A percentile compares a stretch with the other conserved stretches of the same genome.
Conservation (phyloP, 2,113 vertebrate genomes). For the Piprites chloris region DNA sequence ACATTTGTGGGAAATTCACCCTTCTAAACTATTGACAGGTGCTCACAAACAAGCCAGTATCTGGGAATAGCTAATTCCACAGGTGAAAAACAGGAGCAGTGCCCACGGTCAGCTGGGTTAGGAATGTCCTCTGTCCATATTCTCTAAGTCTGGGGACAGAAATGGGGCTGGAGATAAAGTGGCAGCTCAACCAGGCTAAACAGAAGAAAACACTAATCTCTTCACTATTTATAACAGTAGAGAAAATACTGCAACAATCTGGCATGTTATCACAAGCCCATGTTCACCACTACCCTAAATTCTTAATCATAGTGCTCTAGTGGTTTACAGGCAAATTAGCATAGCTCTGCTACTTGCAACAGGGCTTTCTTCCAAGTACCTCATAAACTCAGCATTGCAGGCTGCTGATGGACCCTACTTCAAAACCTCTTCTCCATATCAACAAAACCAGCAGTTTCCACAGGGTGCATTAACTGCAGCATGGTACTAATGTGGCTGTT, state of each 20-base stretch:
- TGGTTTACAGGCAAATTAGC: neutral
- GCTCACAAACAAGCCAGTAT: neutral
- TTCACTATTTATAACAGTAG: neutral
- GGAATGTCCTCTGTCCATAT: neutral
- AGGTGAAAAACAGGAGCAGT: neutral
- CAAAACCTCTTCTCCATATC: neutral
- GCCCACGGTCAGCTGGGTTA: neutral
- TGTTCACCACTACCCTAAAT: neutral
- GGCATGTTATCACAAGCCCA: neutral
- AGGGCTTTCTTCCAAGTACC: neutral
- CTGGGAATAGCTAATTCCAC: neutral
- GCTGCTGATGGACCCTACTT: neutral
- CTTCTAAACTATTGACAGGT: neutral
- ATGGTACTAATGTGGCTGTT: fast-evolving
- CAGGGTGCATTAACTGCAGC: neutral
- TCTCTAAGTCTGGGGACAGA: neutral
- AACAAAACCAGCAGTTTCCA: neutral
- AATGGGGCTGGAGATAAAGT: neutral
- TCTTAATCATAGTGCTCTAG: neutral
- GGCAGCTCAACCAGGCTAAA: neutral
- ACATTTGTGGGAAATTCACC: neutral
- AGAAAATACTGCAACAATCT: neutral
- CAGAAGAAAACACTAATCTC: neutral
- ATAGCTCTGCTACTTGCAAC: neutral
- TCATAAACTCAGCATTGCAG: neutral